phyloP scores from a whole-genome alignment of 2,113 vertebrate genomes.

The Gracilinanus agilis region DNA sequence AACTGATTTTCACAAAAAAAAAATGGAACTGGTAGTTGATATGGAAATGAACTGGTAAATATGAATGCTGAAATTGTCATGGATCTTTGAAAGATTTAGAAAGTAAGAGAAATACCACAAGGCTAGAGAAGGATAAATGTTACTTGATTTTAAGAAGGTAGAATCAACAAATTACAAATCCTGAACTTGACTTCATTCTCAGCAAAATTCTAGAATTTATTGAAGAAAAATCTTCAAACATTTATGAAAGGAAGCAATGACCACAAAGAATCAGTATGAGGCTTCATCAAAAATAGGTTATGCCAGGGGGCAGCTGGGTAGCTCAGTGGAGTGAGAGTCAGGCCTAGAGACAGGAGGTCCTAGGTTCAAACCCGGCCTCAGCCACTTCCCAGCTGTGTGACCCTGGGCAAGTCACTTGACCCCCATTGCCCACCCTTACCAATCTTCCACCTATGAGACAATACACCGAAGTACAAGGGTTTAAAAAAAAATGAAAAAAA shows the following conservation, averaged over 20 bases:
- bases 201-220: background rate
- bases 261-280: background rate
- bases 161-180: background rate
- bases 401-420: too few species aligned
- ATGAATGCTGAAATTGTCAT: background rate
- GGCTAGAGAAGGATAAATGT: background rate
- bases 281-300: background rate
- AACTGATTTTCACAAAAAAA: background rate
- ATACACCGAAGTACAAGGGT: too few species aligned
- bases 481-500: too few species aligned
- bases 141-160: background rate
- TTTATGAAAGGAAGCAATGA: background rate
- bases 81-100: background rate
- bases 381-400: too few species aligned
- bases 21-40: background rate
- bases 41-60: background rate
- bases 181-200: background rate
- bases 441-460: too few species aligned
- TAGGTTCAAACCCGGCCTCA: too few species aligned
- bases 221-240: background rate
- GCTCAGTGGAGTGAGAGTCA: too few species aligned
- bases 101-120: background rate
- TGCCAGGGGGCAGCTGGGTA: too few species aligned
- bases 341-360: too few species aligned
- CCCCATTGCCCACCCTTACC: too few species aligned